A percentile compares a stretch with the other conserved stretches of the same genome.
These are phyloP conservation scores for Peromyscus leucopus DNA, from an alignment of 2,113 vertebrate genomes.

Conservation along the genomic window DNA sequence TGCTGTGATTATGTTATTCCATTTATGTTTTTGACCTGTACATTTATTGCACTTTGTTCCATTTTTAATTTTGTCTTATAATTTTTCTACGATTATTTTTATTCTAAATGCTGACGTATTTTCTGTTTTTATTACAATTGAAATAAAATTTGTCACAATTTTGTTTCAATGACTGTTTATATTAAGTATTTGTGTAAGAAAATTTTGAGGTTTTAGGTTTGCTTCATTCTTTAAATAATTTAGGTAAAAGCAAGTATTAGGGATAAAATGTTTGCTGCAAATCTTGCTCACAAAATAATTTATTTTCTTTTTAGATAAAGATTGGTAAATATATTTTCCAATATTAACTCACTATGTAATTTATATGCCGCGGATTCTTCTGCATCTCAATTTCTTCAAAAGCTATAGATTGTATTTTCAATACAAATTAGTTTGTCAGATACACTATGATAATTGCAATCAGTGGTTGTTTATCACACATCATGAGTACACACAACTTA, in stretches of 20 bases:
- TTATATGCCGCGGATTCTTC: not conserved
- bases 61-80: not conserved
- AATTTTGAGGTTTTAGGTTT: not conserved
- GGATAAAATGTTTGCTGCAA: not conserved
- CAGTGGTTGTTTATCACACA: not conserved
- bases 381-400: not conserved
- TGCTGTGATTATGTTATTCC: not conserved
- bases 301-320: not conserved
- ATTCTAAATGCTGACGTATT: not conserved
- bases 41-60: not conserved
- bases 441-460: not conserved
- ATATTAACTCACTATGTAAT: not conserved
- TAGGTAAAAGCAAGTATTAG: not conserved
- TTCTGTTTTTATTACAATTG: not conserved
- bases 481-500: not conserved
- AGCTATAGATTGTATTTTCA: not conserved
- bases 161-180: not conserved
- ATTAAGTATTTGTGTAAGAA: not conserved
- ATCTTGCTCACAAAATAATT: not conserved
- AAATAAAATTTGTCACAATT: not conserved
- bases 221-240: not conserved
- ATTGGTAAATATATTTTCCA: not conserved
- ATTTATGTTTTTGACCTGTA: not conserved
- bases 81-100: not conserved
- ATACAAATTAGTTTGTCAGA: not conserved